A percentile compares a stretch with the other conserved stretches of the same genome.
Evolutionary conservation across 2,888 invertebrate genomes (phyloP).

Genomic region (Pimpla rufipes): DNA sequence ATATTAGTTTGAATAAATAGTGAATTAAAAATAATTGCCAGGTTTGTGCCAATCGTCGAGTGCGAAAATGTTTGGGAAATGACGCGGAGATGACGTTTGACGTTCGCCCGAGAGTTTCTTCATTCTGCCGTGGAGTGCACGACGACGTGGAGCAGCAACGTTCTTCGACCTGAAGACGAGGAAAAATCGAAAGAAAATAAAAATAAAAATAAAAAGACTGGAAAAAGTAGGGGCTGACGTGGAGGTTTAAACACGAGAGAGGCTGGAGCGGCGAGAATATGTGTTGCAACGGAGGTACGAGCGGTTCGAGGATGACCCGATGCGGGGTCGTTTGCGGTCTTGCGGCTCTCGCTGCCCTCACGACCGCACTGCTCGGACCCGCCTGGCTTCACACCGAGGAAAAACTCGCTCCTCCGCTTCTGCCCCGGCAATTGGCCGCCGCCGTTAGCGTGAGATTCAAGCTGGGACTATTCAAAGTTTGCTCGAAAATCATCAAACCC

Average conservation of each 20-base stretch:
- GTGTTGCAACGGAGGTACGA: slow-evolving; percentile 81
- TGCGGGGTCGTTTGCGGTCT: slow-evolving; percentile 83
- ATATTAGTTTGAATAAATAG: neutral
- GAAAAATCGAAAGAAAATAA: neutral
- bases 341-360: slow-evolving; percentile 82
- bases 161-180: slow-evolving; percentile 7
- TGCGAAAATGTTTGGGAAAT: slow-evolving; percentile 23
- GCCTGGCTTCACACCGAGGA: slow-evolving; percentile 84
- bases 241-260: slow-evolving; percentile 23
- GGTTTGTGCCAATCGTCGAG: neutral
- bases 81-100: slow-evolving; percentile 56
- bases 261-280: slow-evolving; percentile 73
- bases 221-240: neutral
- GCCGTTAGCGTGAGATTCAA: slow-evolving; percentile 82
- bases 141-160: slow-evolving; percentile 18
- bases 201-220: slow-evolving; percentile 10
- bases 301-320: slow-evolving; percentile 82
- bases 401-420: slow-evolving; percentile 77
- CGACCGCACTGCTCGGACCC: slow-evolving; percentile 83
- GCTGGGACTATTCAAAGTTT: slow-evolving; percentile 83
- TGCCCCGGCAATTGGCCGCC: slow-evolving; percentile 77
- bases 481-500: slow-evolving; percentile 82
- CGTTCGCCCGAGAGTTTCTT: neutral
- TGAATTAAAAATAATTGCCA: neutral
- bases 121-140: slow-evolving; percentile 2